phyloP scores from a whole-genome alignment of 1,140 invertebrate genomes.

The Musca vetustissima region DNA sequence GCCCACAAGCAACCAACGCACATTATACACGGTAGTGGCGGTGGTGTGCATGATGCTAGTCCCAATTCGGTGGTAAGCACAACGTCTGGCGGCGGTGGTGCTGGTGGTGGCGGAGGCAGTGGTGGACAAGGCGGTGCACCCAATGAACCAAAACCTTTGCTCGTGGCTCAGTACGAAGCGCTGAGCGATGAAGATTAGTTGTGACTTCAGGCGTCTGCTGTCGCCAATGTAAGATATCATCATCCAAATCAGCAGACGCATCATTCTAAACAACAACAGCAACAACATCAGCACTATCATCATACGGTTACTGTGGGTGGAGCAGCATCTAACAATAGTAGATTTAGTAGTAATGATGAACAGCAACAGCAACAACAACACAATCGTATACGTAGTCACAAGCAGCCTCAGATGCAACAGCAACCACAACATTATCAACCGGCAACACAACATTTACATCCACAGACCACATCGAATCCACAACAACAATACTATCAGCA shows the following conservation, averaged over 20 bases:
- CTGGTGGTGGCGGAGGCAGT: conserved; percentile 48
- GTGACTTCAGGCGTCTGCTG: conserved; percentile 52
- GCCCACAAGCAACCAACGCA: background rate
- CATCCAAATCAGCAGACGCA: conserved; percentile 23
- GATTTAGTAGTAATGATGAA: background rate
- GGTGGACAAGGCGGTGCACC: conserved; percentile 36
- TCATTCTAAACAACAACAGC: conserved; percentile 27
- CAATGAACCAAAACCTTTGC: conserved; percentile 75
- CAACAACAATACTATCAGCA: background rate
- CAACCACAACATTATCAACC: conserved; percentile 26
- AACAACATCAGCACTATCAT: conserved; percentile 20
- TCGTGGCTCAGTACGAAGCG: conserved; percentile 83
- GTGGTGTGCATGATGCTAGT: background rate
- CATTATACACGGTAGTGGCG: conserved; percentile 32
- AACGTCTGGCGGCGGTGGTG: conserved; percentile 55
- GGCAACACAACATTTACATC: background rate
- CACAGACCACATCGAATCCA: background rate
- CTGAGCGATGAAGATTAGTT: conserved; percentile 83
- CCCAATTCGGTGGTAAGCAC: conserved; percentile 3
- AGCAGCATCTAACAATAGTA: background rate
- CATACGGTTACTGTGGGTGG: conserved; percentile 24
- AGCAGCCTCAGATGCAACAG: conserved; percentile 23
- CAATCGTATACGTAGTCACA: background rate
- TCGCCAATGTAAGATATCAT: conserved; percentile 1
- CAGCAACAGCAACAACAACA: conserved; percentile 29